Evolutionary conservation across 2,113 vertebrate genomes (phyloP).

Genomic region (Ellobius talpinus): DNA sequence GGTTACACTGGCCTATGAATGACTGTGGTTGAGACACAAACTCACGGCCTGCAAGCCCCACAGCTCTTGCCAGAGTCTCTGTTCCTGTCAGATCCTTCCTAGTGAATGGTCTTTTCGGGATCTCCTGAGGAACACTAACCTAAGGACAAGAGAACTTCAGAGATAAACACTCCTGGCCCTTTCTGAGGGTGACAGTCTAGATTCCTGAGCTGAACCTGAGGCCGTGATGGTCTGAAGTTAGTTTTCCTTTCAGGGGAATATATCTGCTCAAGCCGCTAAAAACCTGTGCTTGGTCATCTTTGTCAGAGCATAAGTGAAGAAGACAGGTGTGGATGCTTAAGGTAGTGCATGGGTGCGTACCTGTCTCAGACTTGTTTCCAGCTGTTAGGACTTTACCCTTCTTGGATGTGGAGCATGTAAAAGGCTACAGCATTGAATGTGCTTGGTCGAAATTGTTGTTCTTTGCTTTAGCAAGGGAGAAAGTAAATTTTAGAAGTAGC

Average conservation of each 20-base stretch:
- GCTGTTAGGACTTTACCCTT: conserved; percentile 13
- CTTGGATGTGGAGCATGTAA: neutral
- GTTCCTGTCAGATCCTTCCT: neutral
- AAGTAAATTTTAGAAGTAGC: neutral
- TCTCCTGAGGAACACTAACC: neutral
- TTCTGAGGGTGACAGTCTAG: neutral
- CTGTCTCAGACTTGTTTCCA: conserved; percentile 6
- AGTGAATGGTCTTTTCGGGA: neutral
- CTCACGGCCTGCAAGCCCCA: neutral
- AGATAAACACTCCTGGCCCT: neutral
- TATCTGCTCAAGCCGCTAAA: neutral
- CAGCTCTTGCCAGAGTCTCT: neutral
- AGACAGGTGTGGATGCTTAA: neutral
- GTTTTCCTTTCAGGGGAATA: conserved; percentile 13
- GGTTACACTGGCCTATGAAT: neutral
- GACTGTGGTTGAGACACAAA: neutral
- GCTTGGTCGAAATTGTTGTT: neutral
- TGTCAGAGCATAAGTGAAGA: neutral
- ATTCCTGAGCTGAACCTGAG: neutral
- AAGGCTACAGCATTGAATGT: neutral
- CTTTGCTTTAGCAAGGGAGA: conserved; percentile 23
- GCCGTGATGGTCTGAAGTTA: neutral
- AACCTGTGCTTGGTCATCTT: neutral
- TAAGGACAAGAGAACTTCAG: neutral
- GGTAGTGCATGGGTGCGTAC: neutral